Conservation (phyloP, 2,888 invertebrate genomes). For the Torymus aiolomorphi region DNA sequence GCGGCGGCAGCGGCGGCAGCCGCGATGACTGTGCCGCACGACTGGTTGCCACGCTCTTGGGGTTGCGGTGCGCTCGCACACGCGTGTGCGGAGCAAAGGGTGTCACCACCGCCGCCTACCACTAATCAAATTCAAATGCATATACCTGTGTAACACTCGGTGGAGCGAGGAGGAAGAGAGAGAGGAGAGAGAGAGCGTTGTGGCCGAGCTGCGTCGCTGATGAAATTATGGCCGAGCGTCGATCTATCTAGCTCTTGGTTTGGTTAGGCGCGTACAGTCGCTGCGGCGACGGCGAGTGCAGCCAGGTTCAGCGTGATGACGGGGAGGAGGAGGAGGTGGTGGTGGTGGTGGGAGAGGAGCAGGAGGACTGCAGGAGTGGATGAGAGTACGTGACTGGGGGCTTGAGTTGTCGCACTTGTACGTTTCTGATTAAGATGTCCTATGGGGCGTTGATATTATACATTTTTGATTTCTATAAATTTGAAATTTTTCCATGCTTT, state of each 20-base stretch:
- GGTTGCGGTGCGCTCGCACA: constrained; percentile 66
- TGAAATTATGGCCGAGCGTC: constrained; percentile 42
- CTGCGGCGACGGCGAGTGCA: no score
- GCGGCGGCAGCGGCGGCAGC: constrained; percentile 62
- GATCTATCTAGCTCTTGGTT: constrained; percentile 24
- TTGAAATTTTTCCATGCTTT: no score
- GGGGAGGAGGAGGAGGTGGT: no score
- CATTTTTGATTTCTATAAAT: no score
- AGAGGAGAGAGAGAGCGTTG: not conserved
- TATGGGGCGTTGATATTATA: no score
- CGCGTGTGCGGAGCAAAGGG: constrained; percentile 66
- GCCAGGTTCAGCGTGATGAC: no score
- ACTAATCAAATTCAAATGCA: constrained; percentile 75
- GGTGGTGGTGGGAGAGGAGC: not conserved
- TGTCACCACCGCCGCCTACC: constrained; percentile 70
- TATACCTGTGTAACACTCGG: constrained; percentile 47
- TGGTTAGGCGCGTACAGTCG: no score
- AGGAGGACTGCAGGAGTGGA: not conserved
- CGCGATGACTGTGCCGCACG: constrained; percentile 64
- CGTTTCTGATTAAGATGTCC: not conserved
- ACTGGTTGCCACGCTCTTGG: constrained; percentile 65
- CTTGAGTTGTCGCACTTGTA: not conserved
- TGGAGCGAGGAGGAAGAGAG: not conserved
- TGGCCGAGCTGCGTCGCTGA: constrained; percentile 18
- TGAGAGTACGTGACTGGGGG: not conserved